Evolutionary conservation across 2,797 vertebrate species (phyloP), one percentile per base, ranked within the genome.

Genomic region (Furcifer pardalis): DNA sequence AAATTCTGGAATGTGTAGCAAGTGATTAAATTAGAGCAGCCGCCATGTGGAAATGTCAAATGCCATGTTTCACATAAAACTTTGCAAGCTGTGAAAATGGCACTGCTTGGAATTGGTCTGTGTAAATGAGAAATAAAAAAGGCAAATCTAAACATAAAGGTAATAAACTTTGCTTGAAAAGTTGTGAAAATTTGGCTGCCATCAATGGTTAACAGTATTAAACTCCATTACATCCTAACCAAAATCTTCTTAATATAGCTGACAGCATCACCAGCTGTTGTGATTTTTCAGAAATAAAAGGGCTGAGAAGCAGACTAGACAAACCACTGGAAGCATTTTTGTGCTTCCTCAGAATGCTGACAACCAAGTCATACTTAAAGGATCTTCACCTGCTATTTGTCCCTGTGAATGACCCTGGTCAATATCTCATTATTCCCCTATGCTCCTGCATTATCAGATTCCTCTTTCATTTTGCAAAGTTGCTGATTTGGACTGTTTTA

Each of bases 11-110:
- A 65, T 21, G n/a, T 60, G 27, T 72, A 65, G 23, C 42, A 66
- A 77, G 62, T 68, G 60, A 77, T 83, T 83, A 83, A 68, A 66
- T 25, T 44, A 49, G 46, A 83, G 62, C 35, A 76, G 19, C 46
- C 35, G 66, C 30, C 30, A 35, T 56, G 66, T 65, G 49, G 66
- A 83, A 83, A 83, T 83, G 82, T 76, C 82, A 83, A 77, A 66
- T 73, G 44, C 69, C 27, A 66, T 65, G 10, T 66, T 85, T 79
- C 59, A 66, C 77, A 74, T 80, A 66, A 80, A 85, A 66, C 21
- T 73, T 84, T 56, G 60, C 19, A 74, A 63, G 40, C 42, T 84
- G 52, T 62, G 77, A 35, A 84, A 85, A 65, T 32, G 46, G 59
- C n/a, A 85, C 25, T 79, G 60, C 37, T 71, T 73, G 23, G 21